Evolutionary conservation across 2,888 invertebrate species (phyloP), one percentile per base, ranked within the genome.

Genomic region (Julus scanicus): DNA sequence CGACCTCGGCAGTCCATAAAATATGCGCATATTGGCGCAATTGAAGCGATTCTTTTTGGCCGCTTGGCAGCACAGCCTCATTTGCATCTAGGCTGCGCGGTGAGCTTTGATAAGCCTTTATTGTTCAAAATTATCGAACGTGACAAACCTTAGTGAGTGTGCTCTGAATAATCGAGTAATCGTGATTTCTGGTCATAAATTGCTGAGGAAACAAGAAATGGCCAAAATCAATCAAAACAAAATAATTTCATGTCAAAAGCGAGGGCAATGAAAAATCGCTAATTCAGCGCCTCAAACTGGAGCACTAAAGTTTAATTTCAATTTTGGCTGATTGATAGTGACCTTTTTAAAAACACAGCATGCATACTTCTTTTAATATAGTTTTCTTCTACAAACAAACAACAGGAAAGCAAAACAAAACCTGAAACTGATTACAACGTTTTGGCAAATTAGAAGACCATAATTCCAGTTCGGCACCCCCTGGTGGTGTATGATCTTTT

Each of bases 81-180:
- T 71, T 71, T 20, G 63, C 20, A 71, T 71, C 63, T 71, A 17
- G 57, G n/a, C 57, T n/a, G 15, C n/a, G 57, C 57, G 44, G 44
- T n/a, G 57, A 57, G 63, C 63, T 20, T 29, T 15, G 57, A n/a
- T 63, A 63, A 71, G 20, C 20, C 63, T 71, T 71, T 71, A 71
- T 71, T 71, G 63, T 71, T 71, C 63, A 71, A 71, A 71, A 71
- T 29, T 71, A 71, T 71, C 29, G 63, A 71, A 71, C 63, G 63
- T 29, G 20, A 20, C 20, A 71, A 71, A 29, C 63, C 63, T 71
- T 20, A 0, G 63, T 2, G 4, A 71, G 63, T 71, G 20, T 71
- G 63, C 63, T 71, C 20, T 71, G 63, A 71, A 17, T 71, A 71
- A 71, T 71, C 20, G 20, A 71, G 63, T 1, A 71, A 4, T 71